Evolutionary conservation across 92 coral and sea anemone species (phyloP).

Genomic region (Ricordea florida): DNA sequence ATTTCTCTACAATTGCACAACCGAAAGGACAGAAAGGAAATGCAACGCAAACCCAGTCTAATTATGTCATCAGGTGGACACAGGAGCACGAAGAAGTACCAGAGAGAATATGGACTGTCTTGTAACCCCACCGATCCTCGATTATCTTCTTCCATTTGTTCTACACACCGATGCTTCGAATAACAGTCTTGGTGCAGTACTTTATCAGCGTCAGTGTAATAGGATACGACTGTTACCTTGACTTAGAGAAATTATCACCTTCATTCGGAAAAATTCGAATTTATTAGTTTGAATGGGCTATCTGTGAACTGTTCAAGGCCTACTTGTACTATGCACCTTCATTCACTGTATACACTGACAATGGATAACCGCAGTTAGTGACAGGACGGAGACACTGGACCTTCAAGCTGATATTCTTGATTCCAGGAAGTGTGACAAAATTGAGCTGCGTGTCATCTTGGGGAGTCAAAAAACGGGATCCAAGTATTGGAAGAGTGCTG

Average conservation of each 20-base stretch:
- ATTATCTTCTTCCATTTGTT: background rate
- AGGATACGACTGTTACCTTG: background rate
- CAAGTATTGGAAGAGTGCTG: constrained; percentile 6
- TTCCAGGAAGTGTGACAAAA: background rate
- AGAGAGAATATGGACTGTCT: constrained; percentile 5
- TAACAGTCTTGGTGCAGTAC: constrained; percentile 20
- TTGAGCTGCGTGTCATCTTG: background rate
- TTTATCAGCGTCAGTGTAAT: constrained; percentile 7
- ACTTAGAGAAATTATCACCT: constrained; percentile 48
- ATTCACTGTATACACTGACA: background rate
- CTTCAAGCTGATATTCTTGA: background rate
- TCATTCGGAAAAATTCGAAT: constrained; percentile 22
- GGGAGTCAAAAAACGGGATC: constrained; percentile 15
- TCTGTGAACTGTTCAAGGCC: constrained; percentile 25
- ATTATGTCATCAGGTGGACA: constrained; percentile 21
- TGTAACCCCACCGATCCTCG: constrained; percentile 10
- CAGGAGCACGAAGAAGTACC: constrained; percentile 14
- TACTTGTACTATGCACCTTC: background rate
- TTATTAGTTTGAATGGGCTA: constrained; percentile 27
- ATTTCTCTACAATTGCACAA: constrained; percentile 31
- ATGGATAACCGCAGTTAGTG: background rate
- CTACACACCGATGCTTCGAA: constrained; percentile 33
- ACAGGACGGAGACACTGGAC: background rate
- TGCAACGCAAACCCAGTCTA: constrained; percentile 21
- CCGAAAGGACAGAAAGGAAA: constrained; percentile 8